A percentile compares a stretch with the other conserved stretches of the same genome.
Evolutionary conservation across 2,888 invertebrate genomes (phyloP).

Genomic region (Eristalinus aeneus): DNA sequence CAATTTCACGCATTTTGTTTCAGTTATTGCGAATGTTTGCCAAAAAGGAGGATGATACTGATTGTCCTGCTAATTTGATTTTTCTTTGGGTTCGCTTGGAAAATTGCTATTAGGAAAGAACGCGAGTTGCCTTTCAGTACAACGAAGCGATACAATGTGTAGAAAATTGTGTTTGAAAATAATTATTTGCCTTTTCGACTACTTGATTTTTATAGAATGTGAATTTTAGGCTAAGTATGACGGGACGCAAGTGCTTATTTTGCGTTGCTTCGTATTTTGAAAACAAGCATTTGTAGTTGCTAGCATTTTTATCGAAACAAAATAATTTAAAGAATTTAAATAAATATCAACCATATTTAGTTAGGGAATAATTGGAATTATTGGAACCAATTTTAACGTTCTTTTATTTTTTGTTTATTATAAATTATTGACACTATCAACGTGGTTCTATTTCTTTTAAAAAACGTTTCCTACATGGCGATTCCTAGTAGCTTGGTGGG

Average conservation of each 20-base stretch:
- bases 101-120: slow-evolving; percentile 12
- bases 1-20: slow-evolving; percentile 95
- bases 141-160: slow-evolving; percentile 9
- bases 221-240: background rate
- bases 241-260: background rate
- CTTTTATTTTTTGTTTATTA: too few relatives aligned
- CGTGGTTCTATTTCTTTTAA: too few relatives aligned
- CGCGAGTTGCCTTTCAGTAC: slow-evolving; percentile 28
- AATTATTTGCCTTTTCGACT: slow-evolving; percentile 15
- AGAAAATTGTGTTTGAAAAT: slow-evolving; percentile 8
- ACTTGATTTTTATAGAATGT: background rate
- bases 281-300: too few relatives aligned
- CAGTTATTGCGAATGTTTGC: background rate
- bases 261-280: too few relatives aligned
- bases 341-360: too few relatives aligned
- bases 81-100: slow-evolving; percentile 6
- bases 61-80: background rate
- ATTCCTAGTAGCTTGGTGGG: too few relatives aligned
- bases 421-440: too few relatives aligned
- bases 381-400: too few relatives aligned
- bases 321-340: too few relatives aligned
- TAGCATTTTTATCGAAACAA: too few relatives aligned
- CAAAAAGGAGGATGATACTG: background rate
- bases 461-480: too few relatives aligned
- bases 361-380: too few relatives aligned